phyloP scores from a whole-genome alignment of 2,888 invertebrate genomes.

The Cryptophagus acutangulus region DNA sequence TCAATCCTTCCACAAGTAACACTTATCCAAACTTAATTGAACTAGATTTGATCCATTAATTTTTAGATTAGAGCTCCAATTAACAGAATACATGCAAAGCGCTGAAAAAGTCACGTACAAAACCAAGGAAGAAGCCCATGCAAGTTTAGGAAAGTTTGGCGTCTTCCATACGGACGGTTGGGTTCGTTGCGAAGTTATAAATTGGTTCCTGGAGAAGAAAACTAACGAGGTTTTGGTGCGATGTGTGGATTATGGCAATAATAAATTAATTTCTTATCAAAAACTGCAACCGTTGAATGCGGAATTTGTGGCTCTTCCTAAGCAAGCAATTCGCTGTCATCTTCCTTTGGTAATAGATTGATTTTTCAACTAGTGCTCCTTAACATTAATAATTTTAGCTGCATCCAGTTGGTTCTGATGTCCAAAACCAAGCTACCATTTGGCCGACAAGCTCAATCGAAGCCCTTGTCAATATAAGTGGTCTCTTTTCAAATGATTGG shows the following conservation, averaged over 20 bases:
- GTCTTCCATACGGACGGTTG: constrained; percentile 25
- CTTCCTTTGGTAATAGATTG: constrained; percentile 25
- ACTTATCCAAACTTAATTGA: neutral
- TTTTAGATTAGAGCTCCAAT: constrained; percentile 21
- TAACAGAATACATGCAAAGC: constrained; percentile 15
- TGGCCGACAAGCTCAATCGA: constrained; percentile 28
- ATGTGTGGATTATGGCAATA: constrained; percentile 33
- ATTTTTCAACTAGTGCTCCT: constrained; percentile 1
- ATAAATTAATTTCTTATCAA: constrained; percentile 20
- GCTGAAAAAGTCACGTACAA: neutral
- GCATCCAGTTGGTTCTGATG: constrained; percentile 29
- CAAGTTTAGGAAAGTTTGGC: constrained; percentile 27
- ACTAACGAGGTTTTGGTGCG: constrained; percentile 25
- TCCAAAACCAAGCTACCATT: constrained; percentile 18
- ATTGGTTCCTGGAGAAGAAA: constrained; percentile 27
- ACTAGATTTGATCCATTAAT: neutral
- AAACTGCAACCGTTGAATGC: constrained; percentile 23
- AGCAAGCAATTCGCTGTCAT: constrained; percentile 30
- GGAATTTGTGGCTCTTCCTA: constrained; percentile 26
- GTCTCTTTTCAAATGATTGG: no score
- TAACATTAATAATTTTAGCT: constrained; percentile 22
- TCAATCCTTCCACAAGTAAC: constrained; percentile 12
- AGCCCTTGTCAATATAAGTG: constrained; percentile 20
- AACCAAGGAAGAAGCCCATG: constrained; percentile 24
- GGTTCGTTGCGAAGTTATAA: constrained; percentile 28